Percentiles rank a stretch among this genome's conserved stretches.
Evolutionary conservation across 1,140 invertebrate genomes (phyloP).

Genomic region (Thereuonema tuberculata): DNA sequence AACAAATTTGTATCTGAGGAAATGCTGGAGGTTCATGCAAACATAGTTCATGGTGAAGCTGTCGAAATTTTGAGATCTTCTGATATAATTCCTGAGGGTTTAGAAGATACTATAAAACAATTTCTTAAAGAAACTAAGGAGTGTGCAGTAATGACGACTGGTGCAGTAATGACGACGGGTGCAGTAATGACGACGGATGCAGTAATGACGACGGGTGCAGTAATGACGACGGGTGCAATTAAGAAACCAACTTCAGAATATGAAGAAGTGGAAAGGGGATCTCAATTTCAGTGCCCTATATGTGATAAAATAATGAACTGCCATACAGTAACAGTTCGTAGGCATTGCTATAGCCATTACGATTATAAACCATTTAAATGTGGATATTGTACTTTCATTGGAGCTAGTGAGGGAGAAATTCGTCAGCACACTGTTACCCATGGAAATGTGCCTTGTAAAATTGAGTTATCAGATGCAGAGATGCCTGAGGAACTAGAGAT

Average conservation of each 20-base stretch:
- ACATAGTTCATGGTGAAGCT: conserved; percentile 1
- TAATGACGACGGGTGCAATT: too few species aligned
- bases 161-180: too few species aligned
- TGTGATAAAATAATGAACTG: conserved; percentile 7
- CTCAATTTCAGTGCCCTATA: conserved; percentile 9
- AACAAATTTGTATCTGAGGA: conserved; percentile 5
- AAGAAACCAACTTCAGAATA: too few species aligned
- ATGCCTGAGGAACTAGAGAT: conserved; percentile 1
- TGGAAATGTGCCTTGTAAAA: conserved; percentile 2
- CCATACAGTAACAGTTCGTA: conserved; percentile 7
- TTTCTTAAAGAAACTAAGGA: conserved; percentile 1
- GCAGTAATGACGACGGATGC: too few species aligned
- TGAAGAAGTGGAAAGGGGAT: not conserved
- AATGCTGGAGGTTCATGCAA: not conserved
- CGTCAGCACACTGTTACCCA: conserved; percentile 13
- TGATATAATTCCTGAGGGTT: not conserved
- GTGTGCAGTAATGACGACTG: not conserved
- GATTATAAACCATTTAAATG: conserved; percentile 14
- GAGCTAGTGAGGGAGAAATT: not conserved
- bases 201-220: too few species aligned
- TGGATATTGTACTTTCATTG: conserved; percentile 13
- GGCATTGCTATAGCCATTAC: conserved; percentile 15
- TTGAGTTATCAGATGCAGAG: not conserved
- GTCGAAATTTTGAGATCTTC: not conserved
- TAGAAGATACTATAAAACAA: conserved; percentile 10